Conservation (phyloP, 2,888 invertebrate species). For the Quadroppia sp. region DNA sequence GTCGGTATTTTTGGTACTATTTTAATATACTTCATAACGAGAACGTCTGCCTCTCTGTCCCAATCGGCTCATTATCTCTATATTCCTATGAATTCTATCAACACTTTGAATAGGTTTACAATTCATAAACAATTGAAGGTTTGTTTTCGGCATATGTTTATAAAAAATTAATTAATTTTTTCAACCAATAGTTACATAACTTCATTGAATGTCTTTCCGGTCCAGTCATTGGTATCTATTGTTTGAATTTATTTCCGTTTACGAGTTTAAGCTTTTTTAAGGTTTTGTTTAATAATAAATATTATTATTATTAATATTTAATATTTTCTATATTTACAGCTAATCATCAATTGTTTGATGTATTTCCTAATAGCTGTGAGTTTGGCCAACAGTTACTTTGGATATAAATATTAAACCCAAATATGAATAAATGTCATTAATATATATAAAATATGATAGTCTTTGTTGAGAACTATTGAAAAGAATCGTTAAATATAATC, state of each 20-base stretch:
- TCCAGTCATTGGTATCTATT: slow-evolving; percentile 1
- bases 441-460: too few species aligned
- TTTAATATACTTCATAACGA: background rate
- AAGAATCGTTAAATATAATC: too few species aligned
- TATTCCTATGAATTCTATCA: background rate
- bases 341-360: background rate
- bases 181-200: background rate
- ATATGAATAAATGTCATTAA: too few species aligned
- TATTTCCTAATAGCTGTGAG: background rate
- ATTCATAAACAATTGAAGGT: background rate
- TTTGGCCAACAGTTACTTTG: background rate
- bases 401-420: background rate
- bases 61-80: background rate
- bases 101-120: background rate
- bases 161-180: background rate
- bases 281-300: background rate
- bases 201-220: slow-evolving; percentile 10
- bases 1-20: background rate
- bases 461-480: too few species aligned
- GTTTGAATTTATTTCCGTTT: background rate
- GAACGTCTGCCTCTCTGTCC: background rate
- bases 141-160: background rate
- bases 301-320: background rate
- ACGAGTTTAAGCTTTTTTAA: background rate
- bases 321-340: background rate